Conservation (phyloP, 2,888 invertebrate species). For the Drosophila kokeensis region DNA sequence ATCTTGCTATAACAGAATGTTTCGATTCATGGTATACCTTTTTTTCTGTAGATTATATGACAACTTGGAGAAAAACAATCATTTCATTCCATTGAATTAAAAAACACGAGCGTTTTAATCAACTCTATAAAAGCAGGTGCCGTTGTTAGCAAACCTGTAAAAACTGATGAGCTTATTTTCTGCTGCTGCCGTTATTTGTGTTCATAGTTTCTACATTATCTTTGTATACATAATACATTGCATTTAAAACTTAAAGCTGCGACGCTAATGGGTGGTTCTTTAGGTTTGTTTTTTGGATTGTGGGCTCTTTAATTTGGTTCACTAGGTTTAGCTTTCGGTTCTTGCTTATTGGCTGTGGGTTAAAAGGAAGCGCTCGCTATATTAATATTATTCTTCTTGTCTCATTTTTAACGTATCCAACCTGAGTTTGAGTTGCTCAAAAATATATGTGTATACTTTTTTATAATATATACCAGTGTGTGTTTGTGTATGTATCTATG, state of each 20-base stretch:
- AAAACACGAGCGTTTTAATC: slow-evolving; percentile 30
- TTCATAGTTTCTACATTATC: slow-evolving; percentile 33
- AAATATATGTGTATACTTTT: slow-evolving; percentile 62
- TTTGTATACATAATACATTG: slow-evolving; percentile 48
- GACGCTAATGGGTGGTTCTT: slow-evolving; percentile 65
- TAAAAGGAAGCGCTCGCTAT: slow-evolving; percentile 79
- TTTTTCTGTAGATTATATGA: slow-evolving; percentile 19
- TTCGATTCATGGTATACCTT: slow-evolving; percentile 20
- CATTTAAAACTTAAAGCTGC: slow-evolving; percentile 65
- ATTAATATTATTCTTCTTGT: slow-evolving; percentile 72
- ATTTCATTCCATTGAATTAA: slow-evolving; percentile 30
- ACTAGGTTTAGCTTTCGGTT: slow-evolving; percentile 42
- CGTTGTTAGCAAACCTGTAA: slow-evolving; percentile 44
- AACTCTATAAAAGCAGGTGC: slow-evolving; percentile 53
- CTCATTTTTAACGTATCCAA: slow-evolving; percentile 80
- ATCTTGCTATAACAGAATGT: slow-evolving; percentile 36
- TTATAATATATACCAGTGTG: slow-evolving; percentile 38
- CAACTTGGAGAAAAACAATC: slow-evolving; percentile 19
- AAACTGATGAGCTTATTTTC: slow-evolving; percentile 36
- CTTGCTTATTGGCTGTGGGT: slow-evolving; percentile 73
- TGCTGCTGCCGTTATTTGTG: slow-evolving; percentile 24
- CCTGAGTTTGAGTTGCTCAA: slow-evolving; percentile 81
- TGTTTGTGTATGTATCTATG: slow-evolving; percentile 34
- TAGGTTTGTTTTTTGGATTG: slow-evolving; percentile 34
- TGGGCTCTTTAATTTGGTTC: slow-evolving; percentile 44